Base-by-base conservation (phyloP, 2,113 vertebrate genomes). In the Phylloscopus trochiloides region DNA sequence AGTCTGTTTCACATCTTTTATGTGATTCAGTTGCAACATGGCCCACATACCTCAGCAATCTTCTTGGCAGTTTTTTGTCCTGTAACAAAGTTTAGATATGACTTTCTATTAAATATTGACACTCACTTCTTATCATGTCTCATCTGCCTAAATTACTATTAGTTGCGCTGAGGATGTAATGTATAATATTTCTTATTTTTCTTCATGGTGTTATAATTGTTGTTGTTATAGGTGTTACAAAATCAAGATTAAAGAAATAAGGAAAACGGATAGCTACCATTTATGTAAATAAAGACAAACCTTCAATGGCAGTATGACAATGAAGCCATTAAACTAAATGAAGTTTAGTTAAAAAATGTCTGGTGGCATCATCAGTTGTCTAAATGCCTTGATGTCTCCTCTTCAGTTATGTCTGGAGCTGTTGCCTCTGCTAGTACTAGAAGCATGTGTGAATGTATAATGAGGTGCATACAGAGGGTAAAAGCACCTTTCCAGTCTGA, bases 401-500 rank as follows among this genome's bases (percentile, higher is more conserved):
- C 28, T 16, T 83, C 28, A 62, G 0, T 7, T 52, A 0, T 25
- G 14, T 17, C 13, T 59, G 70, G 18, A 65, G 5, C 12, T 63
- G 26, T 26, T 47, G 10, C 54, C 19, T 9, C 3, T 76, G 8
- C 43, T 90, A 43, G 12, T 19, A 31, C 18, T 51, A 38, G 59
- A 29, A 86, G 6, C 2, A 8, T 5, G 3, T 7, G 7, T 61
- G 45, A 62, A 73, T 66, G 10, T 5, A 52, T 28, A 81, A 8
- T 9, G 3, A 78, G 3, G 0, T 3, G 14, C 17, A 8, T 75
- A 43, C 3, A n/a, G 40, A 57, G 9, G 6, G 11, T 51, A 76
- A 87, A 87, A 82, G 24, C 10, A 82, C 1, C 32, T 36, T 89
- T 16, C 7, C 12, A 61, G 7, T 70, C 36, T 68, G 14, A 63